Base-by-base conservation (phyloP, 2,888 invertebrate genomes). In the Drosophila stalkeri region DNA sequence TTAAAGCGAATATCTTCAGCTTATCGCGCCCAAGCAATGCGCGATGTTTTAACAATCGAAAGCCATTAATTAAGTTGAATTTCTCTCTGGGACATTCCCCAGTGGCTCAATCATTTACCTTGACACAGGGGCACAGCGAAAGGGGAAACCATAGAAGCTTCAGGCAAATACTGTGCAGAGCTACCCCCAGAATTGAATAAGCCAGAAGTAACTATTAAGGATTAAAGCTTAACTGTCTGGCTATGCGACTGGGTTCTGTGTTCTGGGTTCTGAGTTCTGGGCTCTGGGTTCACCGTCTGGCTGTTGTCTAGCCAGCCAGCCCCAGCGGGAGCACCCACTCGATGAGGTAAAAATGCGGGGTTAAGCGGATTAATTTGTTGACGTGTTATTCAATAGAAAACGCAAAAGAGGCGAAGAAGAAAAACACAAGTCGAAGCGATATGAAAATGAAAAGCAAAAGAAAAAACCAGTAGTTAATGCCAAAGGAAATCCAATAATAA, bases 331-430 rank as follows among this genome's bases (percentile, higher is more conserved):
- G 73, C 65, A 41, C 80, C 59, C 66, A 80, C 71, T 67, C 76
- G 65, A 64, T 70, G 49, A 67, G 77, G 77, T 82, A 85, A 69
- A 81, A 80, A 81, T 80, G 80, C 77, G 70, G 55, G 61, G 67
- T 70, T 86, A 86, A 86, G 85, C 81, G 87, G 86, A 89, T 89
- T 89, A 86, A 81, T 84, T 86, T 77, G 76, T 76, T 84, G 84
- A 88, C 86, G 88, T 86, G 86, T 81, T 88, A 80, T 56, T 83
- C 82, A 75, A 68, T 73, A 59, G 69, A 47, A 55, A 62, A 68
- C 55, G n/a, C 43, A 57, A 35, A 43, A 49, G 18, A 51, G 54
- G 55, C 59, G 56, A 75, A 43, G 35, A 68, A 47, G 37, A 51
- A 18, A 57, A 49, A 49, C 43, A 61, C 52, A 47, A 60, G 35